Evolutionary conservation across 2,113 vertebrate genomes (phyloP).

Genomic region (Tapirus terrestris): DNA sequence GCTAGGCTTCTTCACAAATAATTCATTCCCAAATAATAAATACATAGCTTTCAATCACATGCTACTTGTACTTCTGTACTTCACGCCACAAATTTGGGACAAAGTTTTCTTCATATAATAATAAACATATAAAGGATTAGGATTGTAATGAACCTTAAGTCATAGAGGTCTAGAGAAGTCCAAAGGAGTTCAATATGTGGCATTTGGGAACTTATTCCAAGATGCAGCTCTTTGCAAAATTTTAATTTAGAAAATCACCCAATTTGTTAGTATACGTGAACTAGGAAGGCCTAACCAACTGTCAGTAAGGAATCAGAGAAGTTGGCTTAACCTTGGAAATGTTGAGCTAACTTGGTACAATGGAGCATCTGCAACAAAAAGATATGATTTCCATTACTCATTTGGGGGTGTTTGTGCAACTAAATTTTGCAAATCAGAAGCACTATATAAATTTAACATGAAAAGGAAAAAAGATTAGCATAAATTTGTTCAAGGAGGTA

Average conservation of each 20-base stretch:
- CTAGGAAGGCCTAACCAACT: slow-evolving; percentile 23
- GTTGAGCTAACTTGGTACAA: neutral
- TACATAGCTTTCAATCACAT: neutral
- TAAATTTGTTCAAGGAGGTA: neutral
- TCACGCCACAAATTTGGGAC: slow-evolving; percentile 73
- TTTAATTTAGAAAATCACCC: slow-evolving; percentile 33
- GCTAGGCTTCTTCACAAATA: slow-evolving; percentile 29
- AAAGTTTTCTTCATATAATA: slow-evolving; percentile 43
- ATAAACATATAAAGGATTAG: neutral
- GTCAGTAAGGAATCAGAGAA: slow-evolving; percentile 11
- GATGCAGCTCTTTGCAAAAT: neutral
- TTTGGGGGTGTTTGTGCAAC: neutral
- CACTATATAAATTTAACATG: slow-evolving; percentile 1
- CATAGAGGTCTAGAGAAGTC: neutral
- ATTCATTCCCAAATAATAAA: slow-evolving; percentile 41
- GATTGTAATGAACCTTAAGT: neutral
- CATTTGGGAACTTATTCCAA: neutral
- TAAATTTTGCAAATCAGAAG: slow-evolving; percentile 30
- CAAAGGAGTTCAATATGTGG: neutral
- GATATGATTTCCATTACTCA: neutral
- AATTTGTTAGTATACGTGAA: neutral
- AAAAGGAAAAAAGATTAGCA: slow-evolving; percentile 40
- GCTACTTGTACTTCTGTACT: slow-evolving; percentile 50
- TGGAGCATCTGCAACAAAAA: neutral
- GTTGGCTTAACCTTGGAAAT: slow-evolving; percentile 13